Evolutionary conservation across 1,140 invertebrate species (phyloP).

Genomic region (Lucilia sericata): DNA sequence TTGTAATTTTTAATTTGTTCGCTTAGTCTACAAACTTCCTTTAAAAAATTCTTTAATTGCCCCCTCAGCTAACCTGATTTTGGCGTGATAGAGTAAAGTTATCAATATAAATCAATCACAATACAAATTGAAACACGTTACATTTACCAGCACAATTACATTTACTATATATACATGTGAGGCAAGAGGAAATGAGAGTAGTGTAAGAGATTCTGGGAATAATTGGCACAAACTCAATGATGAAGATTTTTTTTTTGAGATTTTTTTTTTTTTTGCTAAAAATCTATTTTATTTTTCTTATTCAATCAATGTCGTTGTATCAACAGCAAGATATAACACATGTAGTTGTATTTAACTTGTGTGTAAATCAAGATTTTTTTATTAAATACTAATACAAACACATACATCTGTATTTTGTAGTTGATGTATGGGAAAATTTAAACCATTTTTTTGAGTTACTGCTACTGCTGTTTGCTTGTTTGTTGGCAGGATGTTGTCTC

Average conservation of each 20-base stretch:
- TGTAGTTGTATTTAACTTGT: slow-evolving; percentile 7
- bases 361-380: not conserved
- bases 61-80: too few species aligned
- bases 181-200: too few species aligned
- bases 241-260: not conserved
- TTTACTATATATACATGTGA: too few species aligned
- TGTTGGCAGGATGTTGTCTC: slow-evolving; percentile 2
- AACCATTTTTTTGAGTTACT: not conserved
- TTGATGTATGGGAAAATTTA: not conserved
- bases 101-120: too few species aligned
- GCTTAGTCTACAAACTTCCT: too few species aligned
- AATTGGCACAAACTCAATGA: not conserved
- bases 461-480: not conserved
- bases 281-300: not conserved
- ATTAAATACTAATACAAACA: not conserved
- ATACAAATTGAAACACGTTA: too few species aligned
- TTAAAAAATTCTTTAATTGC: too few species aligned
- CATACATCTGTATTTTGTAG: not conserved
- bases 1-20: too few species aligned
- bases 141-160: too few species aligned
- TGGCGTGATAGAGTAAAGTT: too few species aligned
- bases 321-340: not conserved
- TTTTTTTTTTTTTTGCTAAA: not conserved
- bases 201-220: too few species aligned
- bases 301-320: slow-evolving; percentile 16